Evolutionary conservation across 2,797 vertebrate species (phyloP).

Genomic region (Chelidonichthys spinosus): DNA sequence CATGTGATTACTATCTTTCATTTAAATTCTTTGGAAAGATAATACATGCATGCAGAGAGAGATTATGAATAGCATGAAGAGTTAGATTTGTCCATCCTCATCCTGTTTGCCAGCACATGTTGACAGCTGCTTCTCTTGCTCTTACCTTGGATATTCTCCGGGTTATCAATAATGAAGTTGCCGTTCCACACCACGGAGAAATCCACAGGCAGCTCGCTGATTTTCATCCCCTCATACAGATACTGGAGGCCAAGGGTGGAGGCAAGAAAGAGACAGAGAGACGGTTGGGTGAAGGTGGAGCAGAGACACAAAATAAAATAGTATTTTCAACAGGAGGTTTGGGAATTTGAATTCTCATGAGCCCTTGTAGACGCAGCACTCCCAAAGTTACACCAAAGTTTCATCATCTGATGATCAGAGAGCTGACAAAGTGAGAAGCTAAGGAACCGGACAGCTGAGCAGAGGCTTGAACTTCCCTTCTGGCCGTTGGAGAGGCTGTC

Average conservation of each 20-base stretch:
- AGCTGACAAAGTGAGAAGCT: slow-evolving; percentile 42
- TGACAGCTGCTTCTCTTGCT: slow-evolving; percentile 19
- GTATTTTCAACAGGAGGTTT: slow-evolving; percentile 44
- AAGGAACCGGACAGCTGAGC: slow-evolving; percentile 46
- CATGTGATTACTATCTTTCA: slow-evolving; percentile 3
- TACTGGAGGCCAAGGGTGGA: slow-evolving; percentile 83
- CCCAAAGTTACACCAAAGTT: slow-evolving; percentile 61
- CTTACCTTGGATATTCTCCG: slow-evolving; percentile 94
- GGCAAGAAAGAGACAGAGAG: slow-evolving; percentile 16
- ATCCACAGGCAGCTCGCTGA: slow-evolving; percentile 95
- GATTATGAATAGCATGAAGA: background rate
- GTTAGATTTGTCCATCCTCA: slow-evolving; percentile 5
- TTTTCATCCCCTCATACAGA: slow-evolving; percentile 95
- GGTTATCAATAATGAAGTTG: slow-evolving; percentile 98
- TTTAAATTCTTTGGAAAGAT: slow-evolving; percentile 8
- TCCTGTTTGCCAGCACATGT: slow-evolving; percentile 4
- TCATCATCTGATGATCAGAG: slow-evolving; percentile 65
- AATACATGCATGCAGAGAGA: slow-evolving; percentile 9
- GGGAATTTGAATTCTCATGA: slow-evolving; percentile 32
- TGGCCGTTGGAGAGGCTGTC: slow-evolving; percentile 47
- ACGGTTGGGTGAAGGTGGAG: slow-evolving; percentile 28
- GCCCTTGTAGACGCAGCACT: slow-evolving; percentile 30
- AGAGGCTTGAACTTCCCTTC: slow-evolving; percentile 36
- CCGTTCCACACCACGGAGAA: slow-evolving; percentile 99
- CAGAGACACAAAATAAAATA: slow-evolving; percentile 27